Evolutionary conservation across 2,113 vertebrate species (phyloP), one percentile per base, ranked within the genome.

Genomic region (Pontoporia blainvillei): DNA sequence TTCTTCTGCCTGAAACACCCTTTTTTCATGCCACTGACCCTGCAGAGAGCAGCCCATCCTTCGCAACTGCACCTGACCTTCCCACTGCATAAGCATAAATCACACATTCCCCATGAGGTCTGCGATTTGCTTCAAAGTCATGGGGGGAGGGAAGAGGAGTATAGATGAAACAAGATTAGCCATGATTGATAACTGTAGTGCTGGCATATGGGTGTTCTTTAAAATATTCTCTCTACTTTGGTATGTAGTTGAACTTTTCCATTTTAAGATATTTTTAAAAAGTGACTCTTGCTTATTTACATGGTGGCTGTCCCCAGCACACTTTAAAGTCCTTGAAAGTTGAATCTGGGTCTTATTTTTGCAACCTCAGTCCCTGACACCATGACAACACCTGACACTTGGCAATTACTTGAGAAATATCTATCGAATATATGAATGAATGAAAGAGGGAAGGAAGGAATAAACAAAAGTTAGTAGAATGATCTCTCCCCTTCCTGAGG

Each of bases 161-260:
- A 52, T 6, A 52, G 49, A 54, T 23, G 23, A 87, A 72, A 46
- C 5, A 73, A 73, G 46, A 71, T 0, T 15, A 36, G 14, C 57
- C 6, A 14, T 0, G 13, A 86, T 0, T 25, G 12, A 61, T 41
- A 46, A 72, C 14, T 8, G 23, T 0, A 10, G 52, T 4, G 13
- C 13, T 36, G 25, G 25, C 39, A 81, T 23, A 46, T 0, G 12
- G 78, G 2, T 8, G 13, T 36, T 73, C 72, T 93, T 34, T 14
- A 69, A 81, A 39, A 46, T 13, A 49, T 23, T 59, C 79, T 83
- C 72, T 61, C 49, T n/a, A 49, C 34, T 36, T 92, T 17, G 52
- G 18, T 21, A 81, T 8, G n/a, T 27, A 41, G 39, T 34, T 87
- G 3, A 82, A 78, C 54, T 57, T 78, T 76, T 67, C 73, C 44